These are phyloP conservation scores for Subanguina moxae DNA, from an alignment of 1,140 invertebrate species.

Conservation along the genomic window DNA sequence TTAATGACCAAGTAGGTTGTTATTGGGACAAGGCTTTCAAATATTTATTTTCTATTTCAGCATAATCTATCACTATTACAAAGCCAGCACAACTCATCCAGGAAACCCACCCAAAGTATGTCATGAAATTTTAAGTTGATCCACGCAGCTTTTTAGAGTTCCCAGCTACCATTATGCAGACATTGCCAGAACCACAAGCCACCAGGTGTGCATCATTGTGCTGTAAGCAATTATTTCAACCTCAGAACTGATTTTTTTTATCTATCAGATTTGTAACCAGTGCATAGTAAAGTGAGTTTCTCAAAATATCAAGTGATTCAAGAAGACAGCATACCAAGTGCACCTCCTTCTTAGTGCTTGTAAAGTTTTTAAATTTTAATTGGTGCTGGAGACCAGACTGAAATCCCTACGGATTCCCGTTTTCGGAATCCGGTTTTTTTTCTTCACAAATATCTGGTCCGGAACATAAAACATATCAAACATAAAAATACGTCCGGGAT, in stretches of 20 bases:
- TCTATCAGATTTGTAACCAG: background rate
- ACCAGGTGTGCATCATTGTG: constrained; percentile 80
- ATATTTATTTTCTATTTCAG: no score
- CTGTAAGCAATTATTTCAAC: constrained; percentile 71
- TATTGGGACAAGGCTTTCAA: no score
- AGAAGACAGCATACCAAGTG: no score
- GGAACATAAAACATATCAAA: no score
- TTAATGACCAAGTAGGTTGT: constrained; percentile 34
- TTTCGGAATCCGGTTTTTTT: no score
- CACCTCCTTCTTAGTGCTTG: no score
- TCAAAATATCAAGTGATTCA: background rate
- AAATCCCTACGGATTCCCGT: no score
- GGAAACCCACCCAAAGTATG: constrained; percentile 51
- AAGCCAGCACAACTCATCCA: constrained; percentile 44
- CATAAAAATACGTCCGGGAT: no score
- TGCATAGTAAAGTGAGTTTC: constrained; percentile 1
- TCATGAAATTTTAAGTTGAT: constrained; percentile 15
- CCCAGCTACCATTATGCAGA: constrained; percentile 67
- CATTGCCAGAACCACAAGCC: constrained; percentile 79
- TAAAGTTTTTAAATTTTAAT: no score
- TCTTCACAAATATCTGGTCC: no score
- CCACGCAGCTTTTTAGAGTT: constrained; percentile 26
- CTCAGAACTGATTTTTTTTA: constrained; percentile 67
- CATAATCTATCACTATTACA: constrained; percentile 51
- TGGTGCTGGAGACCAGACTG: background rate